phyloP scores from a whole-genome alignment of 2,797 vertebrate species.

The Sus cebifrons region DNA sequence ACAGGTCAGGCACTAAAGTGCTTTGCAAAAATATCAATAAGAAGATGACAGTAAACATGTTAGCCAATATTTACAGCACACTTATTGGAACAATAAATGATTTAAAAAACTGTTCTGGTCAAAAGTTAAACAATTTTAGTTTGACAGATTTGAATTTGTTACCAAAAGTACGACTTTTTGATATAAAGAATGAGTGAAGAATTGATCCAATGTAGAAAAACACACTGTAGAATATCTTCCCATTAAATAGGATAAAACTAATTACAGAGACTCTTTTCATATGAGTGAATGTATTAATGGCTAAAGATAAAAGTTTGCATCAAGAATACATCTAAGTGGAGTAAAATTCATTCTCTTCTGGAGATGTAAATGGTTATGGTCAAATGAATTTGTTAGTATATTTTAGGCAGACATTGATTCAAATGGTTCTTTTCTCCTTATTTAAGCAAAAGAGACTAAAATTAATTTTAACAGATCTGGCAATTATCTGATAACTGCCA shows the following conservation, averaged over 20 bases:
- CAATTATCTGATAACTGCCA: conserved; percentile 61
- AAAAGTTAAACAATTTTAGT: background rate
- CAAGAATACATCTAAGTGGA: background rate
- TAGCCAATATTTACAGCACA: background rate
- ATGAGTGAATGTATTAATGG: background rate
- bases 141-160: background rate
- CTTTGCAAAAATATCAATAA: background rate
- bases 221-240: background rate
- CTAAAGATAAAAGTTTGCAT: conserved; percentile 24
- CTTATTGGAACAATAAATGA: background rate
- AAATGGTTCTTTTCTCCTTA: conserved; percentile 22
- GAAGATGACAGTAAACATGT: background rate
- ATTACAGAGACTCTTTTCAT: background rate
- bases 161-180: background rate
- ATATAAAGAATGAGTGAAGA: background rate
- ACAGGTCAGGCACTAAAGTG: background rate
- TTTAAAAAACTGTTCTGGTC: conserved; percentile 17
- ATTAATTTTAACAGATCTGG: conserved; percentile 66
- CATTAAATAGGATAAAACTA: background rate
- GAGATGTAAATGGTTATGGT: background rate
- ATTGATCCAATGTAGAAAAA: conserved; percentile 34
- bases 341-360: conserved; percentile 6
- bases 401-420: conserved; percentile 34
- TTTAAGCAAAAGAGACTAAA: conserved; percentile 62
- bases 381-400: conserved; percentile 59